A percentile compares a stretch with the other conserved stretches of the same genome.
phyloP scores from a whole-genome alignment of 2,113 vertebrate genomes.

The Ceyx margarethae region DNA sequence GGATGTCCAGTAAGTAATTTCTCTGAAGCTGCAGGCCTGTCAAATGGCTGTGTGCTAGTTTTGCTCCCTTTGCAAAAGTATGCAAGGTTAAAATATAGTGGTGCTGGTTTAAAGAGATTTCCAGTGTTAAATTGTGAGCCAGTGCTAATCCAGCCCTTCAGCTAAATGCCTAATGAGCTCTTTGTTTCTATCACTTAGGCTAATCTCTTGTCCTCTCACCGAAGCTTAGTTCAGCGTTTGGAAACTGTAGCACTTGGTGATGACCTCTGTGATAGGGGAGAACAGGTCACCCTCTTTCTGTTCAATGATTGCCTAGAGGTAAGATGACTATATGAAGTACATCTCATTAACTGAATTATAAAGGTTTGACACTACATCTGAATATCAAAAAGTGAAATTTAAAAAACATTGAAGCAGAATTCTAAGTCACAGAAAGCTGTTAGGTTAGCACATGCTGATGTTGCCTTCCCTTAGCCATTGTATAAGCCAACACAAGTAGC shows the following conservation, averaged over 20 bases:
- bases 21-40: not conserved
- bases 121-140: not conserved
- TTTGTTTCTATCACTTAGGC: conserved; percentile 76
- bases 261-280: conserved; percentile 93
- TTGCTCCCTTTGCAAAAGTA: not conserved
- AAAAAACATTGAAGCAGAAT: not conserved
- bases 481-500: not conserved
- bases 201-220: conserved; percentile 95
- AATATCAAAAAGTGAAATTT: not conserved
- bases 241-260: conserved; percentile 92
- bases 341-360: not conserved
- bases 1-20: conserved; percentile 91
- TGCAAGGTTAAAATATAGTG: not conserved
- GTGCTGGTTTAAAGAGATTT: conserved; percentile 46
- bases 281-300: conserved; percentile 94
- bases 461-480: not conserved
- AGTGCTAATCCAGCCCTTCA: conserved; percentile 4
- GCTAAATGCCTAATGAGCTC: conserved; percentile 51
- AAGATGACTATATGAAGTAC: not conserved
- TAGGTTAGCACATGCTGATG: not conserved
- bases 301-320: conserved; percentile 99
- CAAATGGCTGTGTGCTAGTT: not conserved
- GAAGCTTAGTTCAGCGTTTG: conserved; percentile 88
- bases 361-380: not conserved
- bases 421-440: not conserved